A percentile compares a stretch with the other conserved stretches of the same genome.
These are phyloP conservation scores for Solea senegalensis DNA, from an alignment of 2,113 vertebrate genomes.

Conservation along the genomic window DNA sequence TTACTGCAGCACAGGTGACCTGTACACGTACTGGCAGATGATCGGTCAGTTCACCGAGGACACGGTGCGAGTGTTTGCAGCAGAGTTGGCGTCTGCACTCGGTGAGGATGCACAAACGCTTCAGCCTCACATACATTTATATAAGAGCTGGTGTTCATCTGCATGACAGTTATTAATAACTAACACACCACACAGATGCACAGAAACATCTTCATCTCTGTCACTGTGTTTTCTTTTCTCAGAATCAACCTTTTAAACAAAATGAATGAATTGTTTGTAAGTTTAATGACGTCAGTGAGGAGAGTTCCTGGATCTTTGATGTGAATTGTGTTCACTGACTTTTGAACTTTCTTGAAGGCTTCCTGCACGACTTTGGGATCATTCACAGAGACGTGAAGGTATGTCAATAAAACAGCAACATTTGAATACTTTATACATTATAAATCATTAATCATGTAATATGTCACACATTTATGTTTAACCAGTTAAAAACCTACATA, in stretches of 20 bases:
- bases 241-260: too few species aligned
- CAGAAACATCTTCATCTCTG: too few species aligned
- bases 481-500: too few species aligned
- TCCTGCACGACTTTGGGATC: conserved; percentile 92
- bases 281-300: background rate
- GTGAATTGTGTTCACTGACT: background rate
- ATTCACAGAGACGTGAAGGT: conserved; percentile 96
- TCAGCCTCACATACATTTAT: background rate
- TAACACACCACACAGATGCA: too few species aligned
- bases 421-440: too few species aligned
- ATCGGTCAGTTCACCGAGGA: conserved; percentile 85
- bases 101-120: conserved; percentile 79
- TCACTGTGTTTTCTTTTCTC: too few species aligned
- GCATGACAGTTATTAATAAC: too few species aligned
- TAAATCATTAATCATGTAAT: too few species aligned
- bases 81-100: conserved; percentile 90
- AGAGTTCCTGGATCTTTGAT: background rate
- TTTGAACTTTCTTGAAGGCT: conserved; percentile 77
- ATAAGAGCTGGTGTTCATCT: too few species aligned
- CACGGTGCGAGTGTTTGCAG: conserved; percentile 88
- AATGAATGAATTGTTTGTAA: too few species aligned
- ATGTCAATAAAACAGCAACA: conserved; percentile 8
- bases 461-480: too few species aligned
- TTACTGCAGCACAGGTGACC: conserved; percentile 92
- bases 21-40: conserved; percentile 91